Base-by-base conservation (phyloP, 2,888 invertebrate genomes). In the Drosophila acutilabella region DNA sequence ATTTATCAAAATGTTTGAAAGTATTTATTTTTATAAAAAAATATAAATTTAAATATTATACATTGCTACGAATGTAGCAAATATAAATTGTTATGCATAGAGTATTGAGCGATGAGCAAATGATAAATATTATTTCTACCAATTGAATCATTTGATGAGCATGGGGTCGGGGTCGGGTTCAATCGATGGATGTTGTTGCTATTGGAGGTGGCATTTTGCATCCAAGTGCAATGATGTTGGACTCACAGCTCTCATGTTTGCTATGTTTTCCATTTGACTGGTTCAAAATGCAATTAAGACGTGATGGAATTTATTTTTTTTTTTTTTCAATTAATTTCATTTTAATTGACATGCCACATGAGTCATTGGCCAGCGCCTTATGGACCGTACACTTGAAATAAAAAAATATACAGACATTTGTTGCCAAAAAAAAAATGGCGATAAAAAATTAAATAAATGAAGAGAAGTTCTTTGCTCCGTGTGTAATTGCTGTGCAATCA, bases 231-330 rank as follows among this genome's bases (percentile, higher is more conserved):
- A 45, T 40, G 40, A 23, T 38, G 26, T 16, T 42, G 13, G 14
- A 8, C 6, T n/a, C 47, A n/a, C 75, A 75, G 71, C 44, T 52
- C 53, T 62, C 52, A 45, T 45, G 51, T 57, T 54, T 58, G 68
- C 45, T 56, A 56, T 69, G 59, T 58, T 71, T 76, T 78, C 65
- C 66, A 36, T 60, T 78, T 67, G 73, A 69, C 64, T 78, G 82
- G 66, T 61, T 72, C 72, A 58, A 73, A 79, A 68, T 79, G 74
- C 77, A 83, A 83, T 88, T 89, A 86, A 81, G 79, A 73, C 69
- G 73, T 79, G 87, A 78, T 83, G 84, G 84, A 83, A 83, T 88
- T 83, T 77, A 13, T 36, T 36, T 36, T 36, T 41, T 41, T 14
- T 41, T 14, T 7, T 16, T 16, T 41, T 41, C 68, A 86, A 85